phyloP scores from a whole-genome alignment of 2,888 invertebrate genomes.

The Lepidonotus clava region DNA sequence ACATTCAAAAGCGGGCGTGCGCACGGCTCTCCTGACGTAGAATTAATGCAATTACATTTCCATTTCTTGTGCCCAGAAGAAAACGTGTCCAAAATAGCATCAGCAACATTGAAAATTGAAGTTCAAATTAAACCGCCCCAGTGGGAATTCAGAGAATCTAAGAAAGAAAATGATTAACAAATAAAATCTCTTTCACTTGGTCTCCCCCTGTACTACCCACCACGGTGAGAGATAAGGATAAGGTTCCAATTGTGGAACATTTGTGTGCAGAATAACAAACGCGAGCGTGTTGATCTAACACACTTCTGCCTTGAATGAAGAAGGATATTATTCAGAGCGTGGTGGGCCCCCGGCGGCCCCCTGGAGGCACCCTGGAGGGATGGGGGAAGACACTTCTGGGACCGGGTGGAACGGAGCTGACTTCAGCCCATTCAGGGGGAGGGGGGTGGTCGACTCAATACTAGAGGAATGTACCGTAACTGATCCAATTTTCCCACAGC shows the following conservation, averaged over 20 bases:
- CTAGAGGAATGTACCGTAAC: conserved; percentile 37
- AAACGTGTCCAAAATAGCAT: too few relatives aligned
- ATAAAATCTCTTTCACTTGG: too few relatives aligned
- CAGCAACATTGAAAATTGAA: too few relatives aligned
- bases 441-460: conserved; percentile 13
- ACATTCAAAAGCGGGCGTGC: background rate
- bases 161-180: too few relatives aligned
- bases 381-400: conserved; percentile 14
- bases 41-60: background rate
- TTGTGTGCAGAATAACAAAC: background rate
- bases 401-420: background rate
- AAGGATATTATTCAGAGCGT: conserved; percentile 31
- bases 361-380: background rate
- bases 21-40: background rate
- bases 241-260: background rate
- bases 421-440: background rate
- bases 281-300: conserved; percentile 6
- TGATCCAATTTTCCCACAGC: conserved; percentile 50
- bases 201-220: too few relatives aligned
- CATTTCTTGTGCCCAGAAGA: too few relatives aligned
- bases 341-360: background rate
- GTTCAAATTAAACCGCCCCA: too few relatives aligned
- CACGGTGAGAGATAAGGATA: background rate
- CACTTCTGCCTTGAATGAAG: background rate
- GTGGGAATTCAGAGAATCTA: too few relatives aligned